phyloP scores from a whole-genome alignment of 1,140 invertebrate species.

The Drosophila nikananu region DNA sequence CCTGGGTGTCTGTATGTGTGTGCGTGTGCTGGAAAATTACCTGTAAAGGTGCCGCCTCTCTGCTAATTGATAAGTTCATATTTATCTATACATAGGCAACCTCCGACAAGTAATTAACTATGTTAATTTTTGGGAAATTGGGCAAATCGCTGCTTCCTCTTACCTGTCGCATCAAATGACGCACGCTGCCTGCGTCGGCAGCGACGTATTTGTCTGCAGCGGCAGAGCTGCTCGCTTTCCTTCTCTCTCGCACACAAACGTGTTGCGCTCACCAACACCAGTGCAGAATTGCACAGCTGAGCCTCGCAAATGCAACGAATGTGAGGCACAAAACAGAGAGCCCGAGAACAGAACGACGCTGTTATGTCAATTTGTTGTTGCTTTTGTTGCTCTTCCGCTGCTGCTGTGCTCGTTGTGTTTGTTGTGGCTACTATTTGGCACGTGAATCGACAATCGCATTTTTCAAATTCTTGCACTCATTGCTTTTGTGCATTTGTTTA shows the following conservation, averaged over 20 bases:
- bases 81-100: constrained; percentile 23
- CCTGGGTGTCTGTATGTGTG: constrained; percentile 22
- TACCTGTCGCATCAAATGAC: constrained; percentile 54
- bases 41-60: constrained; percentile 64
- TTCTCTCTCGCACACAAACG: constrained; percentile 69
- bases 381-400: constrained; percentile 8
- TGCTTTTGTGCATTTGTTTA: constrained; percentile 73
- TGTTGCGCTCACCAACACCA: constrained; percentile 68
- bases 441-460: constrained; percentile 64
- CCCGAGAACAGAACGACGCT: constrained; percentile 38
- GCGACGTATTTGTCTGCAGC: constrained; percentile 6
- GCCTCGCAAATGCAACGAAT: constrained; percentile 66
- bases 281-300: constrained; percentile 62
- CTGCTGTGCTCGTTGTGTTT: constrained; percentile 11
- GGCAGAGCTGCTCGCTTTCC: constrained; percentile 26
- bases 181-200: constrained; percentile 26
- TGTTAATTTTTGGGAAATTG: constrained; percentile 58
- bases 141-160: constrained; percentile 40
- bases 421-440: constrained; percentile 59
- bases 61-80: constrained; percentile 69
- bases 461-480: constrained; percentile 55
- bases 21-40: constrained; percentile 61
- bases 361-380: constrained; percentile 38
- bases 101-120: constrained; percentile 59
- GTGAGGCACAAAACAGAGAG: constrained; percentile 65